These are phyloP conservation scores for Atractosteus spatula DNA, from an alignment of 2,113 vertebrate species.

Conservation along the genomic window DNA sequence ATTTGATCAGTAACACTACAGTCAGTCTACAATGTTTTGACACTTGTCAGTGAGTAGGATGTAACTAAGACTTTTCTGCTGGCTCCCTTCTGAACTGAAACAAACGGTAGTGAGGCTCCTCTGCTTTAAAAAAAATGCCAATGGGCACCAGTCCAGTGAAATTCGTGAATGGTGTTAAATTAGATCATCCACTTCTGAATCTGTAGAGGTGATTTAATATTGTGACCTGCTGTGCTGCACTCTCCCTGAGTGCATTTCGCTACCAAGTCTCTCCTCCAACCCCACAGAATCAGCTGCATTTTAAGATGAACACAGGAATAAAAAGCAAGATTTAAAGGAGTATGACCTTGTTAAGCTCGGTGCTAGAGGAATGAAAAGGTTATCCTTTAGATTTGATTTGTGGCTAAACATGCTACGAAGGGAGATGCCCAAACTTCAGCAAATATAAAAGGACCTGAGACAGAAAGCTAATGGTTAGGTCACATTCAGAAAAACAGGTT, in stretches of 20 bases:
- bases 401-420: background rate
- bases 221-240: background rate
- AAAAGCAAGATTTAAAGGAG: background rate
- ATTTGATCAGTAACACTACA: background rate
- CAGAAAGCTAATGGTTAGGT: too few relatives aligned
- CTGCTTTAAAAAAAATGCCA: background rate
- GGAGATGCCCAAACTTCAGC: background rate
- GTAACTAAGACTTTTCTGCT: too few relatives aligned
- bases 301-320: background rate
- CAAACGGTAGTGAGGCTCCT: background rate
- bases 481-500: too few relatives aligned
- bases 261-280: background rate
- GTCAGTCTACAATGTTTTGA: too few relatives aligned
- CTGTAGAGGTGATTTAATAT: background rate
- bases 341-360: slow-evolving; percentile 12
- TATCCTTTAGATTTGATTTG: background rate
- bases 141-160: background rate
- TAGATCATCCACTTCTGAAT: background rate
- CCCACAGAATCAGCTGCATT: background rate
- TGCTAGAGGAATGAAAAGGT: slow-evolving; percentile 11
- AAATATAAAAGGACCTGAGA: too few relatives aligned
- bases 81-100: background rate
- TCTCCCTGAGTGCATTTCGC: background rate
- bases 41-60: background rate
- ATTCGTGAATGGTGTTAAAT: background rate